phyloP scores from a whole-genome alignment of 2,888 invertebrate species.

The Rhogogaster chlorosoma region DNA sequence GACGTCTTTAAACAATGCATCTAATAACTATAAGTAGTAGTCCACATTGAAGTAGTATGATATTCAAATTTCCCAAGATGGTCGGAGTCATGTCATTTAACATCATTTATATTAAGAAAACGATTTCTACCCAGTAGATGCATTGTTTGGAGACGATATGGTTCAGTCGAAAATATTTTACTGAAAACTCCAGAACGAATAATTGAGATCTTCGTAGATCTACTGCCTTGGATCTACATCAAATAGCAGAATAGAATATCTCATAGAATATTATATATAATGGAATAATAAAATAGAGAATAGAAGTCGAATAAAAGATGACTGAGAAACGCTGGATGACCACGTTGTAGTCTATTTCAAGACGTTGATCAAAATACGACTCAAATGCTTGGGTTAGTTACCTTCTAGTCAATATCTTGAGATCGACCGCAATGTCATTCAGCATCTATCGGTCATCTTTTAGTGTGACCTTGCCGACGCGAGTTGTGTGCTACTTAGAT shows the following conservation, averaged over 20 bases:
- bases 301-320: not conserved
- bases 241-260: not conserved
- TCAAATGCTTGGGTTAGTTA: not conserved
- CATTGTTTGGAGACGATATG: not conserved
- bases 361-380: not conserved
- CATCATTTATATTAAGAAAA: not conserved
- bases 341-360: not conserved
- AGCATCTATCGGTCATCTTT: not conserved
- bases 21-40: not conserved
- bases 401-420: not conserved
- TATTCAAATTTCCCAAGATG: not conserved
- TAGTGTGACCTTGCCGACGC: not conserved
- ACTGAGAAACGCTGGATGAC: not conserved
- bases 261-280: not conserved
- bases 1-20: not conserved
- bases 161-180: not conserved
- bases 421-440: not conserved
- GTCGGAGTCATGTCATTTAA: not conserved
- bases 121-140: not conserved
- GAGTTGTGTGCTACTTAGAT: not conserved
- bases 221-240: not conserved
- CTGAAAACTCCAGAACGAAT: not conserved
- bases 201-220: conserved; percentile 2
- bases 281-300: not conserved
- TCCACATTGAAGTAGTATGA: not conserved